Conservation (phyloP, 2,113 vertebrate species). For the Collichthys lucidus region DNA sequence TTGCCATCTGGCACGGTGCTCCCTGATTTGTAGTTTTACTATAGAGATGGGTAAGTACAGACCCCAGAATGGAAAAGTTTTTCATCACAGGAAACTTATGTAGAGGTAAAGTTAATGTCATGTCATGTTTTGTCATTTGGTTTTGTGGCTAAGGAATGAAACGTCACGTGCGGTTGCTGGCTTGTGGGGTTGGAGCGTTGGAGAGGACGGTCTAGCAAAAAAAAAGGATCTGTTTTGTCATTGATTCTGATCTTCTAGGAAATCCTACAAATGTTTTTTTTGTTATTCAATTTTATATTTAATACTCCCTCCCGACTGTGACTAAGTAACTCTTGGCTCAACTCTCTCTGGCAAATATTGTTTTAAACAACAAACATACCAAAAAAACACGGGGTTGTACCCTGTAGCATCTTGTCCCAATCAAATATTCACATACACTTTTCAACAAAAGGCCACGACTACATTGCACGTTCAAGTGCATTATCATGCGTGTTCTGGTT, state of each 20-base stretch:
- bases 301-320: constrained; percentile 3
- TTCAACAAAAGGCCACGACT: background rate
- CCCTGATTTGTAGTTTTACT: background rate
- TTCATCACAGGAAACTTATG: background rate
- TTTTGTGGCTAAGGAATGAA: background rate
- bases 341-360: background rate
- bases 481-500: background rate
- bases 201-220: background rate
- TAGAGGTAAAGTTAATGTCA: background rate
- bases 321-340: background rate
- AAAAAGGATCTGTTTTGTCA: background rate
- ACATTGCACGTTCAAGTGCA: background rate
- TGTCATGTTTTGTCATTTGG: background rate
- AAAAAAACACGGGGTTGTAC: background rate
- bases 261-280: background rate
- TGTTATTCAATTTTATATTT: background rate
- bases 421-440: background rate
- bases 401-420: background rate
- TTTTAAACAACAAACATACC: background rate
- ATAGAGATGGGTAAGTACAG: background rate
- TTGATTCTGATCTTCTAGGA: background rate
- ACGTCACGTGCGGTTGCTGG: background rate
- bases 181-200: background rate
- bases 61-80: background rate
- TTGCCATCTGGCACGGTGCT: too few relatives aligned